A percentile compares a stretch with the other conserved stretches of the same genome.
Conservation (phyloP, 1,140 invertebrate species). For the Dryas iulia region DNA sequence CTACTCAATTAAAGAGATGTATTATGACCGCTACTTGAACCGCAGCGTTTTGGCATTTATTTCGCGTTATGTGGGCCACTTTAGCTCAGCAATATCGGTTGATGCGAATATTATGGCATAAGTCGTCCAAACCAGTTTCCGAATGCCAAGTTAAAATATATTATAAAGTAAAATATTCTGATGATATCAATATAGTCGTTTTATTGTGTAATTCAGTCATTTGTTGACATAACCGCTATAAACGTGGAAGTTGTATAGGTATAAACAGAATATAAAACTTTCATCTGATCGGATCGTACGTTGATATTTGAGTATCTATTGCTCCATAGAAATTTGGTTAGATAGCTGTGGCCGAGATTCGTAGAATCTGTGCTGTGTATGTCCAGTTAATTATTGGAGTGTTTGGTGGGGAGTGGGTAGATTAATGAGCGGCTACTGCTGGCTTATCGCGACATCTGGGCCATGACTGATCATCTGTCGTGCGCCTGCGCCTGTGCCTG, state of each 20-base stretch:
- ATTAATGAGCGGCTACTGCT: slow-evolving; percentile 79
- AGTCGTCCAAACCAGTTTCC: slow-evolving; percentile 17
- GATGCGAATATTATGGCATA: slow-evolving; percentile 12
- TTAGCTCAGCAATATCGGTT: slow-evolving; percentile 9
- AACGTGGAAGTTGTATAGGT: slow-evolving; percentile 10
- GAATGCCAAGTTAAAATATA: slow-evolving; percentile 23
- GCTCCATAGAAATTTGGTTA: slow-evolving; percentile 42
- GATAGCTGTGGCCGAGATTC: slow-evolving; percentile 51
- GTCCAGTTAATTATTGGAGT: slow-evolving; percentile 73
- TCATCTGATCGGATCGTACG: slow-evolving; percentile 34
- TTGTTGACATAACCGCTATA: slow-evolving; percentile 24
- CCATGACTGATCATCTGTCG: slow-evolving; percentile 79
- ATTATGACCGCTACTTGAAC: slow-evolving; percentile 21
- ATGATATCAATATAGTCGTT: slow-evolving; percentile 21
- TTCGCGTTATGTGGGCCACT: slow-evolving; percentile 19
- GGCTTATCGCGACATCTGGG: slow-evolving; percentile 76
- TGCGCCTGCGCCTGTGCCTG: slow-evolving; percentile 72
- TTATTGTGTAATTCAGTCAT: slow-evolving; percentile 22
- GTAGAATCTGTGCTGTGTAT: slow-evolving; percentile 62
- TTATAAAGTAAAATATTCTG: slow-evolving; percentile 20
- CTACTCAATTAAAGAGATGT: slow-evolving; percentile 31
- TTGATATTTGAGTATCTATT: slow-evolving; percentile 43
- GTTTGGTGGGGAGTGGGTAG: slow-evolving; percentile 56
- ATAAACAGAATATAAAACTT: slow-evolving; percentile 20
- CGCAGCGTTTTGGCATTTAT: slow-evolving; percentile 24